These are phyloP conservation scores for Arctopsyche grandis DNA, from an alignment of 1,140 invertebrate genomes.

Conservation along the genomic window DNA sequence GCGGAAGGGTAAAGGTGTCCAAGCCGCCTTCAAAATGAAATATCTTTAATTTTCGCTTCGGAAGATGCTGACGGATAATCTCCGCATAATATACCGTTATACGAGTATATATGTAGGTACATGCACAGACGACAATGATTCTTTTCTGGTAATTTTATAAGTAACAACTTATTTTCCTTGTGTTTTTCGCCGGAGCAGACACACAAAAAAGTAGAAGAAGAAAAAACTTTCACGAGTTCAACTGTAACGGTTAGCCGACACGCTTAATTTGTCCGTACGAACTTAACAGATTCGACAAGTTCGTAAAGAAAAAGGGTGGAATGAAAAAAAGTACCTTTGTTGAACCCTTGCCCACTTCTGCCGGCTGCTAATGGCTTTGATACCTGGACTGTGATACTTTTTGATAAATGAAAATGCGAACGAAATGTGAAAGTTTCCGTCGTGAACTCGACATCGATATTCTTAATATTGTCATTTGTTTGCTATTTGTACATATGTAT, in stretches of 20 bases:
- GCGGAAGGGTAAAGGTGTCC: conserved; percentile 14
- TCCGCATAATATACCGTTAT: not conserved
- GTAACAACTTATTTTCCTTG: not conserved
- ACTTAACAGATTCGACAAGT: conserved; percentile 30
- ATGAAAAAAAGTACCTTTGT: not conserved
- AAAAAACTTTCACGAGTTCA: not conserved
- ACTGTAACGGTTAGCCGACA: conserved; percentile 19
- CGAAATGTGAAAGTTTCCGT: too few relatives aligned
- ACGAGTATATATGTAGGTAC: not conserved
- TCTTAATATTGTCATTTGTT: too few relatives aligned
- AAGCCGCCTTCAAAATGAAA: not conserved
- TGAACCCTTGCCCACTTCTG: not conserved
- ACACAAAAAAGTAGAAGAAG: not conserved
- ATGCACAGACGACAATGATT: not conserved
- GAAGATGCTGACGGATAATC: not conserved
- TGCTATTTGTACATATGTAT: too few relatives aligned
- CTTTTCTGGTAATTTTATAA: not conserved
- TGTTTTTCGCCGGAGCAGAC: not conserved
- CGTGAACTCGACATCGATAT: too few relatives aligned
- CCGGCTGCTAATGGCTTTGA: not conserved
- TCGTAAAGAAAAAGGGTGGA: not conserved
- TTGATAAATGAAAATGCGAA: too few relatives aligned
- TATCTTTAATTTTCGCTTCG: conserved; percentile 25
- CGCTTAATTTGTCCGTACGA: conserved; percentile 20
- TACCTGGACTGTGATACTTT: not conserved